Percentiles rank a stretch among this genome's conserved stretches.
Evolutionary conservation across 2,797 vertebrate genomes (phyloP).

Genomic region (Picus viridis): DNA sequence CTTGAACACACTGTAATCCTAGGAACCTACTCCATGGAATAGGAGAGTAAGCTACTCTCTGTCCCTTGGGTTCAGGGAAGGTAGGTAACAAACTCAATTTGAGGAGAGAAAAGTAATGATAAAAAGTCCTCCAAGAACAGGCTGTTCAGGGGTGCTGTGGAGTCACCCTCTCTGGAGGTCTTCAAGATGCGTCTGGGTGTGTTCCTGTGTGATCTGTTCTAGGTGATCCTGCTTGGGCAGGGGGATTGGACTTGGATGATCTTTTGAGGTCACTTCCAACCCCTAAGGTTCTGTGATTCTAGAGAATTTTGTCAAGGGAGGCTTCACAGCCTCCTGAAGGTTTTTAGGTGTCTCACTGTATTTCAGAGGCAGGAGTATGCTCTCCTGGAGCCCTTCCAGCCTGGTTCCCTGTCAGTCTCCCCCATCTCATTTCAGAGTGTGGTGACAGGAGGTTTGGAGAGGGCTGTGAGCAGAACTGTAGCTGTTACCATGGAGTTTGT

Average conservation of each 20-base stretch:
- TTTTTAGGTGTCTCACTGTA: not conserved
- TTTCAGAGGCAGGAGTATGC: not conserved
- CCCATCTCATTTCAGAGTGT: not conserved
- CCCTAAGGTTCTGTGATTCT: fast-evolving
- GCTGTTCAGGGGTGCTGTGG: too few relatives aligned
- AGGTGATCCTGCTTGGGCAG: too few relatives aligned
- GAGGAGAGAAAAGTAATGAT: not conserved
- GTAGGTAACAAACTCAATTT: not conserved
- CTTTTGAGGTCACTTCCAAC: too few relatives aligned
- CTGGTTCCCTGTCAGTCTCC: not conserved
- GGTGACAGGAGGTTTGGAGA: not conserved
- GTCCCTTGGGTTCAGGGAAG: not conserved
- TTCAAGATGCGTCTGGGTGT: too few relatives aligned
- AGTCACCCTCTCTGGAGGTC: too few relatives aligned
- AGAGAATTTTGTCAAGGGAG: not conserved
- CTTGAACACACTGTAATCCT: not conserved
- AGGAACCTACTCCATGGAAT: not conserved
- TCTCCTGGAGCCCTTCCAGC: not conserved
- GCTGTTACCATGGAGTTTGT: slow-evolving; percentile 50
- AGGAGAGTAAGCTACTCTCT: not conserved
- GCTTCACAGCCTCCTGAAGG: not conserved
- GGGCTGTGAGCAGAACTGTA: slow-evolving; percentile 50
- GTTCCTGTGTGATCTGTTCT: too few relatives aligned
- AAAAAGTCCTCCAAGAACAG: not conserved
- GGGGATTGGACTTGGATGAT: too few relatives aligned